phyloP scores from a whole-genome alignment of 1,140 invertebrate genomes.

The Trachelipus rathkii region DNA sequence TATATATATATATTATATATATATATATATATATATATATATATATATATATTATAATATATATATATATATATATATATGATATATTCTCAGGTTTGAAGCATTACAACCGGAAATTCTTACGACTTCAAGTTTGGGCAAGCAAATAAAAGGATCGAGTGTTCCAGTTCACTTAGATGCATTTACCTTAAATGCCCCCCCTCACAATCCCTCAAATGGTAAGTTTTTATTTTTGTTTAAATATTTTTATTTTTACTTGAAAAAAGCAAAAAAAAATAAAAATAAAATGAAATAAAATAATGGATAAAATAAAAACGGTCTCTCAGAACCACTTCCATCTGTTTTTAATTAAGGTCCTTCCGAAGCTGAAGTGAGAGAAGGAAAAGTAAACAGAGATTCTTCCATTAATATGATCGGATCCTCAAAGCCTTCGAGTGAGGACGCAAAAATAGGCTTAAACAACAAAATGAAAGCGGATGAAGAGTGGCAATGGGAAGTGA shows the following conservation, averaged over 20 bases:
- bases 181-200: neutral
- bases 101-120: neutral
- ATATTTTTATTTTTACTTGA: neutral
- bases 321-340: neutral
- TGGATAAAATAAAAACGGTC: too few species aligned
- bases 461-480: neutral
- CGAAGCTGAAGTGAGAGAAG: neutral
- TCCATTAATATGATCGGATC: neutral
- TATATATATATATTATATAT: slow-evolving; percentile 10
- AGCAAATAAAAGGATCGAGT: neutral
- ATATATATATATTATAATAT: too few species aligned
- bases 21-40: neutral
- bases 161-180: neutral
- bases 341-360: neutral
- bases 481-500: neutral
- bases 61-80: too few species aligned
- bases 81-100: too few species aligned
- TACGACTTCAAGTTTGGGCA: neutral
- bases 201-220: neutral
- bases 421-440: neutral
- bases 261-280: too few species aligned
- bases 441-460: neutral
- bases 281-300: too few species aligned
- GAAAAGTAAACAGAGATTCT: neutral
- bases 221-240: neutral